phyloP scores from a whole-genome alignment of 2,888 invertebrate genomes.

The Trachelus tabidus region DNA sequence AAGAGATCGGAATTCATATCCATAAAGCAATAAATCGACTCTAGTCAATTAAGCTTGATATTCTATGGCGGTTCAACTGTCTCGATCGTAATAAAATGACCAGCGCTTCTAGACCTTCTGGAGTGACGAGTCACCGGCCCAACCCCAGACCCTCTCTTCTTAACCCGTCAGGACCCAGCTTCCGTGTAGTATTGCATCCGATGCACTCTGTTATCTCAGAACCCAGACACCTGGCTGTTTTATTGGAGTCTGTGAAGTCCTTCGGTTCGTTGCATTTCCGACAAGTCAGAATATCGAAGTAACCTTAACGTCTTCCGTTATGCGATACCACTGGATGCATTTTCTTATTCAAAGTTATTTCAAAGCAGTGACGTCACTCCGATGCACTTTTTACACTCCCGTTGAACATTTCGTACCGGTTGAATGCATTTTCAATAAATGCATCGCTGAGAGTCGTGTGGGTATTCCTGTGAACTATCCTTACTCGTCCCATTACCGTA shows the following conservation, averaged over 20 bases:
- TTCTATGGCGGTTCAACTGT: conserved; percentile 10
- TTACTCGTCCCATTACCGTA: neutral
- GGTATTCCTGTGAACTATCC: neutral
- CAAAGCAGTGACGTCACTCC: neutral
- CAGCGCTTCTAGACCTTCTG: neutral
- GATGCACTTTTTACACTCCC: neutral
- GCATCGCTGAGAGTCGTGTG: neutral
- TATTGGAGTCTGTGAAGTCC: neutral
- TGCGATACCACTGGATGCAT: neutral
- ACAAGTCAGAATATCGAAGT: neutral
- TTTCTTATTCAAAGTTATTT: neutral
- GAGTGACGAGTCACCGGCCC: neutral
- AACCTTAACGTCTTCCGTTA: neutral
- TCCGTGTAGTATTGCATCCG: neutral
- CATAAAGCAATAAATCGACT: conserved; percentile 36
- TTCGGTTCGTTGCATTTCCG: neutral
- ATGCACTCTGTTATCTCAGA: neutral
- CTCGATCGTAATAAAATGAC: neutral
- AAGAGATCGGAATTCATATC: conserved; percentile 15
- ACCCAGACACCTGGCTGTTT: neutral
- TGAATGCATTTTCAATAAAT: neutral
- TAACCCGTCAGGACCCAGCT: neutral
- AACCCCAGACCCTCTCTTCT: neutral
- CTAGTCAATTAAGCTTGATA: conserved; percentile 30
- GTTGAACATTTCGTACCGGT: neutral